Conservation (phyloP, 1,140 invertebrate species). For the Phocides pigmalion region DNA sequence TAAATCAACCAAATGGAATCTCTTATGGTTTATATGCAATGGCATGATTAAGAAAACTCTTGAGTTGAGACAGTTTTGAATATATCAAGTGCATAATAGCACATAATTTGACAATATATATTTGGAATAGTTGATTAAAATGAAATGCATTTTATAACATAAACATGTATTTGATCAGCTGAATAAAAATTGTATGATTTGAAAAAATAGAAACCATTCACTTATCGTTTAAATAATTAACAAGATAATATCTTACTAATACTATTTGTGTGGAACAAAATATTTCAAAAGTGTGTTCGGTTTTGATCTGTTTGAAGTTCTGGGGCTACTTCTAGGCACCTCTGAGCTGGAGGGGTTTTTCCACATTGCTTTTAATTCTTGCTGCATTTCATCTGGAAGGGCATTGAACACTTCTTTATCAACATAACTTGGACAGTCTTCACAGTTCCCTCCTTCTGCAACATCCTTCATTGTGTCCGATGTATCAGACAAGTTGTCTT, state of each 20-base stretch:
- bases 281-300: slow-evolving; percentile 85
- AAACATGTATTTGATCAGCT: slow-evolving; percentile 83
- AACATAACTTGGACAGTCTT: slow-evolving; percentile 84
- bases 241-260: slow-evolving; percentile 79
- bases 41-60: background rate
- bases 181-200: slow-evolving; percentile 83
- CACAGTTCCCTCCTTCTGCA: slow-evolving; percentile 63
- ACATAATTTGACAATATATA: too few species aligned
- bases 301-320: slow-evolving; percentile 76
- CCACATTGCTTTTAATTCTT: slow-evolving; percentile 86
- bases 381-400: slow-evolving; percentile 85
- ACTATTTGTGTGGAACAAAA: slow-evolving; percentile 86
- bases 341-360: slow-evolving; percentile 79
- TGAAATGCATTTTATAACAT: slow-evolving; percentile 71
- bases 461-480: slow-evolving; percentile 71
- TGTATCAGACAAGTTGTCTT: slow-evolving; percentile 72
- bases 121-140: too few species aligned
- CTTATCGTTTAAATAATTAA: slow-evolving; percentile 82
- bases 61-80: too few species aligned
- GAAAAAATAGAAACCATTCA: slow-evolving; percentile 84
- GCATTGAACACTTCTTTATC: slow-evolving; percentile 86
- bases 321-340: slow-evolving; percentile 75
- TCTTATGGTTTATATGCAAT: background rate
- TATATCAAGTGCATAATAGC: too few species aligned
- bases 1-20: background rate